These are phyloP conservation scores for Carassius gibelio DNA, from an alignment of 2,113 vertebrate species.

Conservation along the genomic window DNA sequence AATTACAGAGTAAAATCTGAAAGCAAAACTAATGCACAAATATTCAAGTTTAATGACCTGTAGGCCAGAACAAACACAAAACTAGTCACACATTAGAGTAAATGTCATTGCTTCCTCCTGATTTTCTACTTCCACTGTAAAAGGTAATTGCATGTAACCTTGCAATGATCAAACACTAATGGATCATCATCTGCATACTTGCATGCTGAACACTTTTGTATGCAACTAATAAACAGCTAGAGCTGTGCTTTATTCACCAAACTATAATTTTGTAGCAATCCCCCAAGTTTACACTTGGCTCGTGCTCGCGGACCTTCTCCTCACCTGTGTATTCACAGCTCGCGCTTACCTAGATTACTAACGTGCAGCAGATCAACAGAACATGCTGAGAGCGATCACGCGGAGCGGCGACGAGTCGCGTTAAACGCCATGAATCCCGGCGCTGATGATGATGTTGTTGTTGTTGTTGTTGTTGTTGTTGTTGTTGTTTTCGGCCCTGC, in stretches of 20 bases:
- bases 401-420: neutral
- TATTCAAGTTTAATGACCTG: conserved; percentile 1
- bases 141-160: conserved; percentile 9
- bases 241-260: neutral
- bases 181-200: neutral
- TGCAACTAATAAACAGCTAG: neutral
- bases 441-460: conserved; percentile 19
- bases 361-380: neutral
- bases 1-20: neutral
- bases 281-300: conserved; percentile 3
- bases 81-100: neutral
- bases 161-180: neutral
- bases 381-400: neutral
- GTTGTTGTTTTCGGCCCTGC: conserved; percentile 72
- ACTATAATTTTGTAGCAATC: neutral
- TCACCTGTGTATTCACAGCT: neutral
- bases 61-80: neutral
- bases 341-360: conserved; percentile 27
- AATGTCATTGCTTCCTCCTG: too few relatives aligned
- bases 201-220: neutral
- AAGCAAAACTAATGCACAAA: neutral
- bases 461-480: conserved; percentile 53
- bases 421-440: conserved; percentile 54
- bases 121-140: neutral
- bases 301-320: neutral